Base-by-base conservation (phyloP, 2,797 vertebrate species). In the Hemitrygon akajei region DNA sequence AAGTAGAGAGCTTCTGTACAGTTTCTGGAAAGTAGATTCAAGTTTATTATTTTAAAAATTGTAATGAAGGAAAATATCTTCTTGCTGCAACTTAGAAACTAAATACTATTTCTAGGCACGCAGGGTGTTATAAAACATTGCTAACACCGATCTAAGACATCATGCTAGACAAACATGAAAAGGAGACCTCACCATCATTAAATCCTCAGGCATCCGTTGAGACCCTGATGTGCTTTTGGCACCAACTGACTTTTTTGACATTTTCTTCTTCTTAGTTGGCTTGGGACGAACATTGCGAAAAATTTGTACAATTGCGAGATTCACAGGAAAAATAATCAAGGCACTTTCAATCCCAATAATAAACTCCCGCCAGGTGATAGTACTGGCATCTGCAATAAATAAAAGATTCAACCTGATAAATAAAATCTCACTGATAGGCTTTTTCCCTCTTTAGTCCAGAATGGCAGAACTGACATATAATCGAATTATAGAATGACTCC, bases 301-400 rank as follows among this genome's bases (percentile, higher is more conserved):
- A 66, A 89, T 12, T 34, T 89, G 86, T 18, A 89, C 86, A 66
- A 89, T 89, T 66, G 9, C 6, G 7, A 89, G 86, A 89, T 89
- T 89, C 60, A 89, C 86, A 22, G 86, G 86, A 37, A 89, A 89
- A 89, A 89, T 89, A n/a, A 89, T 89, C 30, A 89, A 69, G 86
- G 86, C 86, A 20, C 86, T 89, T 89, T 89, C 86, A 6, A 89
- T 37, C 18, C 86, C 60, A 12, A 89, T 69, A 18, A 89, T 66
- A 10, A 89, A 22, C 60, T 89, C 86, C 16, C 18, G 30, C 86
- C 60, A 89, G 18, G 6, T 66, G 86, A 89, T 7, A 69, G 34
- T 22, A 18, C 7, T 16, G 60, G 7, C 1, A 89, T 89, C 86
- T 89, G 86, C n/a, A 89, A 89, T 37, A 66, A 66, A n/a, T 66